Conservation (phyloP, 2,797 vertebrate species). For the Melanotaenia maccullochi region DNA sequence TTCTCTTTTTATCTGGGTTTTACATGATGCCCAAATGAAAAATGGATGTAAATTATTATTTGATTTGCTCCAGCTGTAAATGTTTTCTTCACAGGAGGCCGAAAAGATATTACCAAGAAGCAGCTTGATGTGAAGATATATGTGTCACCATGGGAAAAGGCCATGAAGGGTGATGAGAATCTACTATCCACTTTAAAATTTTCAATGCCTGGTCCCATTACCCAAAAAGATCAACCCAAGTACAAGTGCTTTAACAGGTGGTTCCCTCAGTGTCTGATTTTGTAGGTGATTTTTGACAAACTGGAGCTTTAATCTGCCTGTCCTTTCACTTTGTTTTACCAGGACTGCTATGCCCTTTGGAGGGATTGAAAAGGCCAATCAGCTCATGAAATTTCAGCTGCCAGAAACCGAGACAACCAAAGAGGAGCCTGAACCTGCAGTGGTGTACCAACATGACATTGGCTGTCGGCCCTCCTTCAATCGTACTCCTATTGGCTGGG, state of each 20-base stretch:
- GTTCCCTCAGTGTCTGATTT: not conserved
- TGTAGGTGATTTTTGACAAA: constrained; percentile 2
- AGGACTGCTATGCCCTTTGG: constrained; percentile 94
- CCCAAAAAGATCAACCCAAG: constrained; percentile 80
- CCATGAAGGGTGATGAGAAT: constrained; percentile 91
- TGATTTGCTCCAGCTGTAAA: not conserved
- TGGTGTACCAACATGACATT: constrained; percentile 91
- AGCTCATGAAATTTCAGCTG: constrained; percentile 97
- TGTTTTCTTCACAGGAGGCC: constrained; percentile 58
- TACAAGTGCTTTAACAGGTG: constrained; percentile 98
- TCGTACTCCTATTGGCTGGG: constrained; percentile 97
- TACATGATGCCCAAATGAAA: not conserved
- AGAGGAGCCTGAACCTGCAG: constrained; percentile 86
- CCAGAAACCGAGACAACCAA: constrained; percentile 88
- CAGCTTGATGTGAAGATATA: constrained; percentile 85
- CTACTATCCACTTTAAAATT: constrained; percentile 88
- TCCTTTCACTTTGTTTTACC: constrained; percentile 28
- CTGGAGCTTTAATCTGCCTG: constrained; percentile 3
- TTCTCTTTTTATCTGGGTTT: not conserved
- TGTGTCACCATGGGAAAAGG: constrained; percentile 95
- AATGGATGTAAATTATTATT: not conserved
- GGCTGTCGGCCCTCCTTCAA: constrained; percentile 95
- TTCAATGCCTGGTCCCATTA: constrained; percentile 83
- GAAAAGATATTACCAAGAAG: constrained; percentile 43
- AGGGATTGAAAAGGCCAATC: constrained; percentile 94